These are phyloP conservation scores for Agrilus planipennis DNA, from an alignment of 1,140 invertebrate species.

Conservation along the genomic window DNA sequence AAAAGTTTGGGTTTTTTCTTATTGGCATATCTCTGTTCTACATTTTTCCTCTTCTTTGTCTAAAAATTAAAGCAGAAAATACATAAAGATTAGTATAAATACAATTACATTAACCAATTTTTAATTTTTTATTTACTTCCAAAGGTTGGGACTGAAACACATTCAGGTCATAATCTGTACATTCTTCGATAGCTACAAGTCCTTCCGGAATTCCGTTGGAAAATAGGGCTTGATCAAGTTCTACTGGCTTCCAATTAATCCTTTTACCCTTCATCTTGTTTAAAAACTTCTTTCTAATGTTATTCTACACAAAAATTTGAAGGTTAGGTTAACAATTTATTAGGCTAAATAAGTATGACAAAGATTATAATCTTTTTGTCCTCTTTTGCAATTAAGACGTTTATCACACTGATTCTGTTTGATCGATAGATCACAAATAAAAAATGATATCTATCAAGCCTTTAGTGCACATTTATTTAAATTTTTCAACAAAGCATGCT, in stretches of 20 bases:
- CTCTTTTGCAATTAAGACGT: too few relatives aligned
- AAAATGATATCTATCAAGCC: too few relatives aligned
- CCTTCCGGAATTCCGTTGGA: constrained; percentile 38
- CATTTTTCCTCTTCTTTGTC: neutral
- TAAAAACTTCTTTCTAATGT: neutral
- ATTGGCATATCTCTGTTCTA: neutral
- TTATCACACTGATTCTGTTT: too few relatives aligned
- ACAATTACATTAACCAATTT: neutral
- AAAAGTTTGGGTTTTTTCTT: constrained; percentile 6
- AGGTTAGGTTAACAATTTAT: too few relatives aligned
- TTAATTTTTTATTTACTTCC: too few relatives aligned
- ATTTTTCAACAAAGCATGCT: too few relatives aligned
- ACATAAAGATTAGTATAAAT: neutral
- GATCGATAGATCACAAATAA: too few relatives aligned
- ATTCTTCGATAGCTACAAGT: constrained; percentile 50
- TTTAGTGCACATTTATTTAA: too few relatives aligned
- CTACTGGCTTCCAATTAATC: constrained; percentile 42
- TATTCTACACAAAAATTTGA: neutral
- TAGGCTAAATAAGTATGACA: too few relatives aligned
- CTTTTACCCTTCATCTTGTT: neutral
- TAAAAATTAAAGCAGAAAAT: neutral
- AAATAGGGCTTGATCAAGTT: constrained; percentile 39
- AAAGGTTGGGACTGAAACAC: constrained; percentile 31
- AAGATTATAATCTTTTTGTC: too few relatives aligned
- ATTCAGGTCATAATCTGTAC: constrained; percentile 43